Evolutionary conservation across 2,797 vertebrate species (phyloP), one percentile per base, ranked within the genome.

Genomic region (Macropus fuliginosus): DNA sequence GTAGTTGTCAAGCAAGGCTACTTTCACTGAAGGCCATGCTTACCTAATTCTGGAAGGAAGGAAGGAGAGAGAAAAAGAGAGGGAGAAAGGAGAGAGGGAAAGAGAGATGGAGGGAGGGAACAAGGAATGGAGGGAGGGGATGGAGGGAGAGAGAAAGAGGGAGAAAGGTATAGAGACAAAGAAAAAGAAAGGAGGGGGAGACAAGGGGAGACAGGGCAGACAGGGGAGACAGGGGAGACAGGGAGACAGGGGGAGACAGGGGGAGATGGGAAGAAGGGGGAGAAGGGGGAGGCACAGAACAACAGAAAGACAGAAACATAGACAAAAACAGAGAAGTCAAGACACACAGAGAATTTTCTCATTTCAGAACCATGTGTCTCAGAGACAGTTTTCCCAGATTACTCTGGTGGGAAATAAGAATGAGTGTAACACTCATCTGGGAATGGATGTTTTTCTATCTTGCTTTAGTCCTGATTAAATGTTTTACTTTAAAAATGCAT

Each of bases 121-220:
- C 55, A 18, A 3, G 18, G 0, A 55, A 55, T 6, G 52, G 6
- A 52, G 6, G 6, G 52, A 52, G 52, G 52, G 52, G 52, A 52
- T 8, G 6, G 12, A 9, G 3, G 2, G 56, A 31, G 16, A 12
- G 27, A 3, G 0, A 14, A 1, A 74, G 14, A 74, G 0, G 40
- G 11, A 62, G 62, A n/a, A 1, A 66, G 13, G 52, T 52, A 0
- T 52, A 52, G 50, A 52, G 50, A 52, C 5, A 16, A 4, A 31
- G 6, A 66, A 1, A n/a, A 13, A 16, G 59, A n/a, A 14, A 66
- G 52, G 52, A 8, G 4, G 52, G 6, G 52, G 52, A 8, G 31
- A 34, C 24, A 59, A 9, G 9, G 56, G 27, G 21, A 28, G 56
- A 57, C 5, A n/a, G 21, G 62, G 40, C 12, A 29, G 11, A 59